Evolutionary conservation across 2,113 vertebrate species (phyloP).

Genomic region (Hydrolagus affinis): DNA sequence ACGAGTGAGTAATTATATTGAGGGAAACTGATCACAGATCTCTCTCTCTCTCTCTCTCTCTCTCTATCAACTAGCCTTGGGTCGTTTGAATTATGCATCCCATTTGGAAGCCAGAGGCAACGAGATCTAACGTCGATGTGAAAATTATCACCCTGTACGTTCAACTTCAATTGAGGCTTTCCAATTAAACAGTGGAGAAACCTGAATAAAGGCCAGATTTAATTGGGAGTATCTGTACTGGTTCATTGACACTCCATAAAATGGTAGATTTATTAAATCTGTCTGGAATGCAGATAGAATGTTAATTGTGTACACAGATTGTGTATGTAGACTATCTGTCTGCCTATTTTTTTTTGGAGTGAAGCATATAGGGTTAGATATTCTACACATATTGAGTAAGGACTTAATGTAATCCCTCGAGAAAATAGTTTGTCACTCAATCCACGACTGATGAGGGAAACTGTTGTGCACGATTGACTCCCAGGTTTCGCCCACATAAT

Average conservation of each 20-base stretch:
- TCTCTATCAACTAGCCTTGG: neutral
- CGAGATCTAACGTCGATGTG: neutral
- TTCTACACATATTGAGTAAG: too few species aligned
- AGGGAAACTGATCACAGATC: constrained; percentile 14
- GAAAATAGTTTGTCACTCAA: too few species aligned
- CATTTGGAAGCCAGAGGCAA: neutral
- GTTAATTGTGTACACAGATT: too few species aligned
- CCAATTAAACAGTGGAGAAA: neutral
- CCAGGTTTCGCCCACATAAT: too few species aligned
- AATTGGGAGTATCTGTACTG: neutral
- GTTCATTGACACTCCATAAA: neutral
- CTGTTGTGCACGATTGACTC: too few species aligned
- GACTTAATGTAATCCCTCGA: too few species aligned
- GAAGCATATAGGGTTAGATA: too few species aligned
- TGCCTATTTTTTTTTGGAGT: too few species aligned
- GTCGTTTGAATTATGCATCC: constrained; percentile 21
- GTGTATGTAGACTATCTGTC: too few species aligned
- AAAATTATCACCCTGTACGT: neutral
- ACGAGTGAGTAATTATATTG: neutral
- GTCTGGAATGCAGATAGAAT: too few species aligned
- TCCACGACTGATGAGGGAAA: too few species aligned
- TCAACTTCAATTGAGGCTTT: too few species aligned
- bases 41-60: neutral
- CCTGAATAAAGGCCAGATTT: neutral
- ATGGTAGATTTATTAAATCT: neutral